Evolutionary conservation across 1,140 invertebrate genomes (phyloP).

Genomic region (Ceratosolen fusciceps): DNA sequence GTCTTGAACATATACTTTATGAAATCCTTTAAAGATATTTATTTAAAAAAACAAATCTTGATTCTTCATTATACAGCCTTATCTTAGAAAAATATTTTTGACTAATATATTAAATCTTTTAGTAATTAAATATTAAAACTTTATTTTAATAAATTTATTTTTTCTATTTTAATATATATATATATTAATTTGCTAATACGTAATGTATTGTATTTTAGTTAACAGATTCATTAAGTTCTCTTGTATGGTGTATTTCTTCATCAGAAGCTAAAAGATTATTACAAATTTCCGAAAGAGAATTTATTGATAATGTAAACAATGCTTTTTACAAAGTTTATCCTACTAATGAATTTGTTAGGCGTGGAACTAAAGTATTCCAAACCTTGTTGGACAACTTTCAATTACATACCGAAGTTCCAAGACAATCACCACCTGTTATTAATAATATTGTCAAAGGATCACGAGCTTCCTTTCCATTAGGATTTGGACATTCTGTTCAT

Average conservation of each 20-base stretch:
- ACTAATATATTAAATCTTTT: too few relatives aligned
- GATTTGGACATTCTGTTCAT: constrained; percentile 88
- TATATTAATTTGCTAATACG: too few relatives aligned
- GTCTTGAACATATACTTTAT: too few relatives aligned
- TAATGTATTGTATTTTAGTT: constrained; percentile 52
- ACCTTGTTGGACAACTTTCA: constrained; percentile 67
- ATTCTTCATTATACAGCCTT: too few relatives aligned
- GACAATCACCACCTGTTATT: constrained; percentile 86
- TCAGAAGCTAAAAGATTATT: constrained; percentile 82
- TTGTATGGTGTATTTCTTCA: constrained; percentile 91
- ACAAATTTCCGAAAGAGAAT: constrained; percentile 80
- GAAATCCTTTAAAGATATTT: too few relatives aligned
- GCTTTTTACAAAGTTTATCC: constrained; percentile 85
- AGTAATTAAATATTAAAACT: too few relatives aligned
- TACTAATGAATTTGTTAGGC: constrained; percentile 73
- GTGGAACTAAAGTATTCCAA: constrained; percentile 73
- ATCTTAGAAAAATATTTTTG: too few relatives aligned
- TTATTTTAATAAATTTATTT: too few relatives aligned
- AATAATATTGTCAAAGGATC: constrained; percentile 75
- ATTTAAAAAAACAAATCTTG: too few relatives aligned
- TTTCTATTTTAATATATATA: too few relatives aligned
- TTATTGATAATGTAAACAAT: constrained; percentile 91
- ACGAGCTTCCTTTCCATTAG: constrained; percentile 91
- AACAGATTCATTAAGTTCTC: constrained; percentile 81
- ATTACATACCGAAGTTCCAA: constrained; percentile 68